Evolutionary conservation across 2,888 invertebrate species (phyloP).

Genomic region (Ommatoiulus sabulosus): DNA sequence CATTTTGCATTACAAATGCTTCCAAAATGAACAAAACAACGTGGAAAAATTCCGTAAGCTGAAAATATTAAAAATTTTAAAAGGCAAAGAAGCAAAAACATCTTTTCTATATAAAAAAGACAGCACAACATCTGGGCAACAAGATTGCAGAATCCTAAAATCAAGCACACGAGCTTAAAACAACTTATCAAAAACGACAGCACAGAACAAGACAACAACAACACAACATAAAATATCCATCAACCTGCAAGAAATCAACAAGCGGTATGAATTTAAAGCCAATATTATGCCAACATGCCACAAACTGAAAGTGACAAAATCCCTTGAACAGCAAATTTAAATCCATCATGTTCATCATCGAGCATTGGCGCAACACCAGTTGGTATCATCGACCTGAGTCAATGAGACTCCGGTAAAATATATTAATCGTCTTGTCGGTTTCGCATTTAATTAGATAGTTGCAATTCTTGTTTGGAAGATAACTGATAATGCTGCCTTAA

Average conservation of each 20-base stretch:
- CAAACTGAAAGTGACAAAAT: no score
- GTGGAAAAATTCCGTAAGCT: background rate
- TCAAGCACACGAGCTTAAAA: background rate
- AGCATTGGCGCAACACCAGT: no score
- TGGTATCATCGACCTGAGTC: no score
- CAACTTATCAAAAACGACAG: background rate
- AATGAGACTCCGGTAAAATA: no score
- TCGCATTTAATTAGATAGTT: no score
- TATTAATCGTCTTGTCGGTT: no score
- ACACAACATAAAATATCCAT: conserved; percentile 40
- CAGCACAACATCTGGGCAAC: background rate
- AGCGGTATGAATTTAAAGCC: background rate
- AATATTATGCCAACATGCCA: no score
- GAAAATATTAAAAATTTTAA: background rate
- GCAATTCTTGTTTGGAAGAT: no score
- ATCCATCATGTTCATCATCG: no score
- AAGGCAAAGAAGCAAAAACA: background rate
- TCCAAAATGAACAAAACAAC: background rate
- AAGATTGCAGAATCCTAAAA: background rate
- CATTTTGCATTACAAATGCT: no score
- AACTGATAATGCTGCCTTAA: no score
- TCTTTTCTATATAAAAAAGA: background rate
- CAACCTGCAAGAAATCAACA: conserved; percentile 43
- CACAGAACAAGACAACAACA: background rate
- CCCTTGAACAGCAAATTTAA: no score